These are phyloP conservation scores for Emydocephalus ijimae DNA, from an alignment of 2,113 vertebrate species.

Conservation along the genomic window DNA sequence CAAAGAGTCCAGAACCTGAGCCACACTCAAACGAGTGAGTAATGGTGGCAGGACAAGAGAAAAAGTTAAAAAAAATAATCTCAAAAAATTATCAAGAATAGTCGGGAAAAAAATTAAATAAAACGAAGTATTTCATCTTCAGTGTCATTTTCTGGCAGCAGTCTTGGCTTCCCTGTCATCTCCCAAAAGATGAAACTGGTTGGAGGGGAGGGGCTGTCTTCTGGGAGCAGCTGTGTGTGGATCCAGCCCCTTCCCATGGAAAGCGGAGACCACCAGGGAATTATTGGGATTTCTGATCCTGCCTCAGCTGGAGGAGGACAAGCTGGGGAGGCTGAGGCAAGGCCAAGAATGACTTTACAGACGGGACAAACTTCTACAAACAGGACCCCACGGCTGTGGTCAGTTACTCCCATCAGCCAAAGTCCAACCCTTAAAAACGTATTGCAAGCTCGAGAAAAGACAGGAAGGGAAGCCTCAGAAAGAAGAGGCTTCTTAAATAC, in stretches of 20 bases:
- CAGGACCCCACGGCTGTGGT: neutral
- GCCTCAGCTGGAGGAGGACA: neutral
- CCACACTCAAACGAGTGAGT: neutral
- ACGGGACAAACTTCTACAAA: neutral
- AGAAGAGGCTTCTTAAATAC: neutral
- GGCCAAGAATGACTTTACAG: neutral
- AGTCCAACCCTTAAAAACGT: neutral
- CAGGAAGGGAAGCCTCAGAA: neutral
- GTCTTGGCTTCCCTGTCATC: neutral
- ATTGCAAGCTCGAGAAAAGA: too few relatives aligned
- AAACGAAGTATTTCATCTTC: neutral
- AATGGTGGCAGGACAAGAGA: neutral
- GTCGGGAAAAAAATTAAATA: neutral
- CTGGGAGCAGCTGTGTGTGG: neutral
- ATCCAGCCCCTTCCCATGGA: neutral
- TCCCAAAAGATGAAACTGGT: neutral
- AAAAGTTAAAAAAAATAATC: neutral
- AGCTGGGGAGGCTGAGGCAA: neutral
- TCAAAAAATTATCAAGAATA: neutral
- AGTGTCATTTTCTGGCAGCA: neutral
- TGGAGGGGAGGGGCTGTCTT: neutral
- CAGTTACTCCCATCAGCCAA: neutral
- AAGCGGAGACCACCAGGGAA: neutral
- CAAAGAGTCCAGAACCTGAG: neutral
- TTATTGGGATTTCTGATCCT: neutral